phyloP scores from a whole-genome alignment of 2,113 vertebrate species.

The Alectura lathami region DNA sequence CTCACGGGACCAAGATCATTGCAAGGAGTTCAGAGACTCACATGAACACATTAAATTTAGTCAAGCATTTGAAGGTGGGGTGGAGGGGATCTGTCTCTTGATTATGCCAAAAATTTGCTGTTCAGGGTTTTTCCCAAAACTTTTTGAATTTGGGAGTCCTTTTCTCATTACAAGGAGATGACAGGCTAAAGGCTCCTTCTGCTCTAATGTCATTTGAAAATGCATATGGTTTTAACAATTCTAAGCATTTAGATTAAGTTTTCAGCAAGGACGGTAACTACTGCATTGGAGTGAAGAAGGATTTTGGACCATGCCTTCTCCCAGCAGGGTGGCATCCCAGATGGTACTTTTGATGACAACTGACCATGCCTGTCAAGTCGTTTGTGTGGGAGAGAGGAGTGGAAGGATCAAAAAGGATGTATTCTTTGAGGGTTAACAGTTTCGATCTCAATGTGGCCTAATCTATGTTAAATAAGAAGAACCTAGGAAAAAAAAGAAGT shows the following conservation, averaged over 20 bases:
- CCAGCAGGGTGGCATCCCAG: neutral
- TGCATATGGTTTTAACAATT: neutral
- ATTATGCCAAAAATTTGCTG: conserved; percentile 26
- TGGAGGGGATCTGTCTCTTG: neutral
- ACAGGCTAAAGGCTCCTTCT: neutral
- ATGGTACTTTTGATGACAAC: neutral
- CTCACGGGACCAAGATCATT: neutral
- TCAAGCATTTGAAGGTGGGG: conserved; percentile 7
- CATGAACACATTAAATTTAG: neutral
- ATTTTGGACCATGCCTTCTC: neutral
- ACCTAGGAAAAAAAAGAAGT: neutral
- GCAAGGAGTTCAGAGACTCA: conserved; percentile 26
- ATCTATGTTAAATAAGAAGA: neutral
- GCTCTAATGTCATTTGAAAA: neutral
- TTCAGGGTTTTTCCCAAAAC: neutral
- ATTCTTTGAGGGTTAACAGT: neutral
- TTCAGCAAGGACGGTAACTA: neutral
- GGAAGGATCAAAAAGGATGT: neutral
- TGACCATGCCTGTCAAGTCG: neutral
- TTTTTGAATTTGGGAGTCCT: neutral
- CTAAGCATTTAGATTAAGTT: neutral
- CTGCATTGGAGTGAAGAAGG: neutral
- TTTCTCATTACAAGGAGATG: neutral
- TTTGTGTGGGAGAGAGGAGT: neutral
- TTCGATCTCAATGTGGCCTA: neutral